Base-by-base conservation (phyloP, 2,888 invertebrate genomes). In the Incurvaria masculella region DNA sequence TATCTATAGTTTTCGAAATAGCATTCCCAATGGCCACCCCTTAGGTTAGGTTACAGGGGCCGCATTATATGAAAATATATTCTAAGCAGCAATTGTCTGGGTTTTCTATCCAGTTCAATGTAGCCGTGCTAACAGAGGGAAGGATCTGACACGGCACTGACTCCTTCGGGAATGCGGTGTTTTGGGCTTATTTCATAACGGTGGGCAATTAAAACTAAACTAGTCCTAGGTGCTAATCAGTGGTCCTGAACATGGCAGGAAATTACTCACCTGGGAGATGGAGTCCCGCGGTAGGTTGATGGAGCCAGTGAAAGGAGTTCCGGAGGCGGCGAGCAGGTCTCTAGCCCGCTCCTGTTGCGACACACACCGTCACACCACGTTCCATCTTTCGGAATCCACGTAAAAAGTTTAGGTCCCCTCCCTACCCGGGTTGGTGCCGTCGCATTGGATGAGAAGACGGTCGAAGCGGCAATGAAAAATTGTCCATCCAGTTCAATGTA, bases 281-380 rank as follows among this genome's bases (percentile, higher is more conserved):
- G 57, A 58, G 46, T 74, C 72, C 0, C 64, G 59, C 0, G 63
- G 67, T 40, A 76, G 54, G 51, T 75, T 71, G 62, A 76, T 67
- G 60, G 76, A 73, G 49, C 72, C 73, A 17, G 68, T 69, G 10
- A 73, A 56, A 0, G 73, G 68, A 2, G 75, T 73, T 0, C 74
- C 73, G 23, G 76, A 74, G 0, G 65, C 52, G 0, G 67, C 72
- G 46, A 72, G 64, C 46, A 71, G 52, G 45, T 66, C 64, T 51
- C 70, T 68, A 5, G 72, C 66, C 58, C 75, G 52, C 60, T 75
- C 75, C 75, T 76, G 62, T 0, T 54, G 59, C 42, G 52, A 50
- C 19, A 46, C 42, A 21, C 43, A 45, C 17, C 40, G n/a, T n/a
- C n/a, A n/a, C n/a, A n/a, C n/a, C n/a, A n/a, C n/a, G n/a, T n/a